Evolutionary conservation across 2,888 invertebrate species (phyloP), one percentile per base, ranked within the genome.

Genomic region (Amiota minor): DNA sequence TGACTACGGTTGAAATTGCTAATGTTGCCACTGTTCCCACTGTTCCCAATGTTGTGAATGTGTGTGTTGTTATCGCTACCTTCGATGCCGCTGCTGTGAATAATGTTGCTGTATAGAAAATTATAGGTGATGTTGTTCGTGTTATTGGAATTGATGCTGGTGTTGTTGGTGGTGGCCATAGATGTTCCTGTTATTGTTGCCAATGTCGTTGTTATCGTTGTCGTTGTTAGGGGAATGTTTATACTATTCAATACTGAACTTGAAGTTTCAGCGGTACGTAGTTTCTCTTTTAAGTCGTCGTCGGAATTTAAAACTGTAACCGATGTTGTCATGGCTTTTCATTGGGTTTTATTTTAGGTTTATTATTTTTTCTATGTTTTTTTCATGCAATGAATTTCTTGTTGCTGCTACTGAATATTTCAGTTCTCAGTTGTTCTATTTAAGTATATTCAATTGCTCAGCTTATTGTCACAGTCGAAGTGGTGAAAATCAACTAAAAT

Each of bases 261-360:
- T 56, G 18, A 53, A 71, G 49, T 18, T 20, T 53, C 56, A 56
- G n/a, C 46, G 45, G n/a, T 64, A 35, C 45, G 50, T 11, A 35
- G 55, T 65, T 65, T 73, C 72, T 64, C 70, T 68, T 68, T 49
- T 23, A 74, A 50, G 62, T 73, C 73, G 75, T 71, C 78, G 77
- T 76, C 76, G 75, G 74, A 72, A 70, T 79, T 79, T 77, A 18
- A 53, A 74, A 71, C 69, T 70, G 49, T 70, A 79, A 72, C 70
- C 67, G 74, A 73, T 68, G 49, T 74, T 67, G 72, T 72, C 75
- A 76, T 75, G 73, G 76, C 73, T 74, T 69, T 72, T 70, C 76
- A 76, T 77, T 69, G 72, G 35, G 70, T 72, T 70, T 74, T 59
- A 23, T 55, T 23, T 76, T n/a, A 47, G 4, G 23, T 55, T 62